Evolutionary conservation across 2,888 invertebrate genomes (phyloP), one percentile per base, ranked within the genome.

Genomic region (Scaptomyza polygonia): DNA sequence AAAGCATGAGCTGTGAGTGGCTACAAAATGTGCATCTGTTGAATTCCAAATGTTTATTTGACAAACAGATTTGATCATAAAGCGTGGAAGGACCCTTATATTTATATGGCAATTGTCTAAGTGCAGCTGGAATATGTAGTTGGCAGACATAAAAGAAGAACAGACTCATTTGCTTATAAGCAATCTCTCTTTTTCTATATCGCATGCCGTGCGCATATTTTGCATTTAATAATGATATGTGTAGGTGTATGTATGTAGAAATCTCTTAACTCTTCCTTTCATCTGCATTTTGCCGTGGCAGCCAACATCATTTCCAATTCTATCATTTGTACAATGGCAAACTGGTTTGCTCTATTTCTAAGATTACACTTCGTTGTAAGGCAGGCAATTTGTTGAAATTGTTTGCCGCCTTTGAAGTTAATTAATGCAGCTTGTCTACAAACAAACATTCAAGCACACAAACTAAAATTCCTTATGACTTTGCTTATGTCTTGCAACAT

Each of bases 391-490:
- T 72, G 72, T 47, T 55, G 16, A 51, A 16, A 67, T 75, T 63
- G 57, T 75, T 70, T 42, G 48, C 36, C 51, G 39, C 42, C 48
- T 52, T 67, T 51, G 54, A 34, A 44, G 70, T 69, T 75, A 72
- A 72, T 72, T 72, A 75, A 75, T 55, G 52, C 47, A 48, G 52
- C 71, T 72, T 72, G 71, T 70, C 40, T 52, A 18, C 53, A 57
- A 52, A 42, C 52, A 8, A 27, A 44, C 44, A 18, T 9, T 5
- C 42, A 16, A 16, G 25, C 57, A 53, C 14, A 14, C 1, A 5
- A 18, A 27, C 39, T 32, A 25, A 44, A 30, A 32, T 36, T 61
- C 52, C 39, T 58, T 34, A 51, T 36, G 39, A 39, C 56, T 14
- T 39, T 39, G 18, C 40, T 32, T 51, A 25, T 43, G 34, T 27